A percentile compares a stretch with the other conserved stretches of the same genome.
Evolutionary conservation across 2,113 vertebrate genomes (phyloP).

Genomic region (Gila orcuttii): DNA sequence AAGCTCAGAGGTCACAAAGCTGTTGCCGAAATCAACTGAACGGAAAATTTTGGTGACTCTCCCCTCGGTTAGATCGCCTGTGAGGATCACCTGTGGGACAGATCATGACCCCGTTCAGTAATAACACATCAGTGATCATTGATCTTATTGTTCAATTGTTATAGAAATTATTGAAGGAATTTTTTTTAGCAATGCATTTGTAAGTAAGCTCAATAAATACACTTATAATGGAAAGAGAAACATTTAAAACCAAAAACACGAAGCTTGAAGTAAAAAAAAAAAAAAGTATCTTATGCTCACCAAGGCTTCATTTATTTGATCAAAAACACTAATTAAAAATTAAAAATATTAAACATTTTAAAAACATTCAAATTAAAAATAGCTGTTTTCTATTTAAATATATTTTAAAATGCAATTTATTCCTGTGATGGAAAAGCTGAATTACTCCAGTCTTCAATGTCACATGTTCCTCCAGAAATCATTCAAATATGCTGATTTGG

Average conservation of each 20-base stretch:
- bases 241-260: neutral
- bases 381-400: neutral
- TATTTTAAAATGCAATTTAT: neutral
- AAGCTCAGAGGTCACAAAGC: slow-evolving; percentile 79
- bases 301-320: neutral
- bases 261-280: neutral
- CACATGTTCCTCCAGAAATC: neutral
- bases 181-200: too few species aligned
- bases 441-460: neutral
- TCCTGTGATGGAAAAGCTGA: neutral
- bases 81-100: slow-evolving; percentile 84
- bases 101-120: neutral
- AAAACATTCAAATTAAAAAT: neutral
- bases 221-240: neutral
- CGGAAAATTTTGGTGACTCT: slow-evolving; percentile 82
- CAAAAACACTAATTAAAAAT: neutral
- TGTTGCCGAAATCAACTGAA: slow-evolving; percentile 84
- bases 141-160: too few species aligned
- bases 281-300: neutral
- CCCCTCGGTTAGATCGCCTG: slow-evolving; percentile 82
- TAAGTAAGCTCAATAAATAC: neutral
- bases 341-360: too few species aligned
- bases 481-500: too few species aligned
- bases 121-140: neutral
- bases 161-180: too few species aligned